Conservation (phyloP, 2,797 vertebrate species). For the Chelonia mydas region DNA sequence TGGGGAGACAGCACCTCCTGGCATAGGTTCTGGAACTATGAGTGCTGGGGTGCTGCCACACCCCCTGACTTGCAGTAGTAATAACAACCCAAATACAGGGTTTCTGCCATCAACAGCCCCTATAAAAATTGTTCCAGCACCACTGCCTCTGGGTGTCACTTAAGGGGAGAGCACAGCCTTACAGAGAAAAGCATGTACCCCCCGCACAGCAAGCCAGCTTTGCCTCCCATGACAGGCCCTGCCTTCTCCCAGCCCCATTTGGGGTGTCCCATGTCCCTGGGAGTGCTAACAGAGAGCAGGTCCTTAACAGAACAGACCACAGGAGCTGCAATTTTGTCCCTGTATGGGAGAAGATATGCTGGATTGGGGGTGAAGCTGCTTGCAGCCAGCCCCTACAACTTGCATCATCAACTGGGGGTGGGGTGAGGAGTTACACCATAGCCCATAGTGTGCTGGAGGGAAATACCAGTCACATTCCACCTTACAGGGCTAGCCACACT, state of each 20-base stretch:
- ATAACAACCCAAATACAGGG: too few species aligned
- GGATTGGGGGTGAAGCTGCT: not conserved
- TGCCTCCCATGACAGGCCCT: not conserved
- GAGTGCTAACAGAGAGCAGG: not conserved
- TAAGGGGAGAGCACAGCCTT: not conserved
- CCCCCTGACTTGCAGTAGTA: too few species aligned
- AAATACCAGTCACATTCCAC: not conserved
- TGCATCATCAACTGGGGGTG: accelerated
- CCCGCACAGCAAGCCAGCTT: too few species aligned
- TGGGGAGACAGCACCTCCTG: not conserved
- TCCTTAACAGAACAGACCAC: not conserved
- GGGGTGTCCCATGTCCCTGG: not conserved
- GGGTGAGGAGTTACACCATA: not conserved
- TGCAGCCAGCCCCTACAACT: not conserved
- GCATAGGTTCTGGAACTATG: too few species aligned
- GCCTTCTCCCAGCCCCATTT: not conserved
- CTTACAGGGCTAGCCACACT: not conserved
- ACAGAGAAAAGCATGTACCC: not conserved
- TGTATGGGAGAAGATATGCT: not conserved
- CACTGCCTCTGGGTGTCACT: not conserved
- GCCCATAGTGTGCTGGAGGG: not conserved
- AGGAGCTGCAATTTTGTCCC: not conserved
- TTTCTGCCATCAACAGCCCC: too few species aligned
- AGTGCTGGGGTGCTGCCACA: too few species aligned
- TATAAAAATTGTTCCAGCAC: too few species aligned